These are phyloP conservation scores for Spodoptera litura DNA, from an alignment of 1,140 invertebrate genomes.

Conservation along the genomic window DNA sequence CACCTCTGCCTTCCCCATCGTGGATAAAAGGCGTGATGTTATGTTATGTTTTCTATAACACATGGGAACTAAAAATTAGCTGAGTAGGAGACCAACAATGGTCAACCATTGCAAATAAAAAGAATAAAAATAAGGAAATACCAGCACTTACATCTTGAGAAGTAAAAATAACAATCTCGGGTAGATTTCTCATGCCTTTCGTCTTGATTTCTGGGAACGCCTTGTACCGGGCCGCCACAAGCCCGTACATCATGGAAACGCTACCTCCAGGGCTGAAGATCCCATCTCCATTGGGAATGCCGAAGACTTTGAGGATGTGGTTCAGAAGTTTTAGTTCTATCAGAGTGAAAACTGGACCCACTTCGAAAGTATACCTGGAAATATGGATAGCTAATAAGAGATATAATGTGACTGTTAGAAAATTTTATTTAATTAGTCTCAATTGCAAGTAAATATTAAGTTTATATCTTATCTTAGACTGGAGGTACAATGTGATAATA, in stretches of 20 bases:
- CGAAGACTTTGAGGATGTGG: constrained; percentile 88
- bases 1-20: too few species aligned
- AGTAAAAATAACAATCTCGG: constrained; percentile 89
- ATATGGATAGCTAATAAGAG: neutral
- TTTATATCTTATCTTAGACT: too few species aligned
- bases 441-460: too few species aligned
- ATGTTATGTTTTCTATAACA: too few species aligned
- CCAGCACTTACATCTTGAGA: constrained; percentile 90
- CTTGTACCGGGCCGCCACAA: constrained; percentile 92
- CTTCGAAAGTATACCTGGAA: constrained; percentile 92
- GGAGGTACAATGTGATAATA: too few species aligned
- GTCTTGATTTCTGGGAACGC: constrained; percentile 91
- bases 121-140: neutral
- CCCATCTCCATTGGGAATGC: constrained; percentile 89
- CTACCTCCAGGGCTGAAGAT: constrained; percentile 95
- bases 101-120: too few species aligned
- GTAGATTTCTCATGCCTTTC: constrained; percentile 88
- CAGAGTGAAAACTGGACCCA: constrained; percentile 91
- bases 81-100: too few species aligned
- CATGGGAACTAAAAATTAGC: too few species aligned
- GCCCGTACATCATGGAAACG: constrained; percentile 93
- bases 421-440: too few species aligned
- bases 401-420: too few species aligned
- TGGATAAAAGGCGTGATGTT: too few species aligned
- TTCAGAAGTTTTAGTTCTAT: constrained; percentile 89